Evolutionary conservation across 2,888 invertebrate species (phyloP).

Genomic region (Corythucha ciliata): DNA sequence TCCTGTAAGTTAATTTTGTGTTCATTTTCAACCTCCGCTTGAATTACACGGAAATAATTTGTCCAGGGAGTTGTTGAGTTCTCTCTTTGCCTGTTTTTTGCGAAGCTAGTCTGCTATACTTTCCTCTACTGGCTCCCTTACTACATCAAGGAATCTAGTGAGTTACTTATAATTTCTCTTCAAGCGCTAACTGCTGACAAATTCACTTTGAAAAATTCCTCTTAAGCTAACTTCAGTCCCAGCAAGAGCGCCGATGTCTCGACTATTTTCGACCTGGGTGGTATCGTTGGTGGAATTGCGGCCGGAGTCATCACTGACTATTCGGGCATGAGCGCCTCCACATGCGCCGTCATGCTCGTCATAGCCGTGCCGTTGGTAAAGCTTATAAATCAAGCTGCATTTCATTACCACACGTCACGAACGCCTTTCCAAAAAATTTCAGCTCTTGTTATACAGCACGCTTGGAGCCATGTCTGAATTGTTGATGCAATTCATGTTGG

Average conservation of each 20-base stretch:
- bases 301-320: slow-evolving; percentile 81
- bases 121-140: slow-evolving; percentile 93
- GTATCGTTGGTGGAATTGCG: slow-evolving; percentile 76
- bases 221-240: slow-evolving; percentile 57
- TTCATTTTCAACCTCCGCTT: slow-evolving; percentile 2
- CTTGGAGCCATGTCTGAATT: slow-evolving; percentile 55
- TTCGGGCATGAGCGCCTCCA: slow-evolving; percentile 74
- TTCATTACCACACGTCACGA: neutral
- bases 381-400: neutral
- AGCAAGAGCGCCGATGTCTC: slow-evolving; percentile 65
- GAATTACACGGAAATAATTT: neutral
- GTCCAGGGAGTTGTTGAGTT: slow-evolving; percentile 78
- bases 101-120: slow-evolving; percentile 93
- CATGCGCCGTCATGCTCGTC: slow-evolving; percentile 71
- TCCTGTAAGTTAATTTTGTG: slow-evolving; percentile 48
- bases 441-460: slow-evolving; percentile 72
- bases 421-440: slow-evolving; percentile 36
- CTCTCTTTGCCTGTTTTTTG: slow-evolving; percentile 86
- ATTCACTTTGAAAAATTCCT: no score
- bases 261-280: slow-evolving; percentile 80
- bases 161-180: no score
- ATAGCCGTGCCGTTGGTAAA: slow-evolving; percentile 72
- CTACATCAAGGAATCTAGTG: slow-evolving; percentile 76
- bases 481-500: slow-evolving; percentile 57
- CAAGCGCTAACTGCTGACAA: no score